Evolutionary conservation across 2,888 invertebrate genomes (phyloP), one percentile per base, ranked within the genome.

Genomic region (Linnaemya vulpina): DNA sequence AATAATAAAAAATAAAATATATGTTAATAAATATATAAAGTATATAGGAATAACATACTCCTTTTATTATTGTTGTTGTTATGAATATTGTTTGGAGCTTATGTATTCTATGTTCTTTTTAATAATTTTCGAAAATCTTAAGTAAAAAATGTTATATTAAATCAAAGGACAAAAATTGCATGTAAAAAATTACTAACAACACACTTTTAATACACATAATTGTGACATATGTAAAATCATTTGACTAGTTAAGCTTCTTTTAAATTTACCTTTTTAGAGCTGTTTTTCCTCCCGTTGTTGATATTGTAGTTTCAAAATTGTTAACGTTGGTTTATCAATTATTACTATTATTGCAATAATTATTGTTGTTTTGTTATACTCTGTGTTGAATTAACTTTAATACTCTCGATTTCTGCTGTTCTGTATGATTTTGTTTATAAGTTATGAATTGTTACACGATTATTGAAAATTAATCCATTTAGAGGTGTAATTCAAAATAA

Each of bases 401-500:
- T 83, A 71, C 63, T 82, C 22, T 76, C 46, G 55, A 58, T 40
- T 62, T 62, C 35, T 17, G 30, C 3, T 13, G 15, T 58, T 77
- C 35, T 25, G 55, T 9, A 22, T 77, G 49, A 77, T 20, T 58
- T 35, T 77, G 49, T 83, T n/a, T 40, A 51, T 11, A 15, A 63
- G 40, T 79, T 63, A 40, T 60, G 53, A 49, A 43, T 84, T 73
- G 15, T 67, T 73, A 49, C 62, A 67, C 80, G 71, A 76, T 76
- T 46, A 63, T 25, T 67, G 55, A 35, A 49, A 22, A 74, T 83
- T 79, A 79, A 75, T 65, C 71, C 79, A 79, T 84, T 78, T 83
- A 63, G 0, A 63, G 22, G 25, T 20, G 20, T 70, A 70, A 40
- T 55, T 40, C 22, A 53, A 40, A 43, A 58, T 13, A 65, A 81